These are phyloP conservation scores for Neotoxoptera formosana DNA, from an alignment of 1,140 invertebrate species.

Conservation along the genomic window DNA sequence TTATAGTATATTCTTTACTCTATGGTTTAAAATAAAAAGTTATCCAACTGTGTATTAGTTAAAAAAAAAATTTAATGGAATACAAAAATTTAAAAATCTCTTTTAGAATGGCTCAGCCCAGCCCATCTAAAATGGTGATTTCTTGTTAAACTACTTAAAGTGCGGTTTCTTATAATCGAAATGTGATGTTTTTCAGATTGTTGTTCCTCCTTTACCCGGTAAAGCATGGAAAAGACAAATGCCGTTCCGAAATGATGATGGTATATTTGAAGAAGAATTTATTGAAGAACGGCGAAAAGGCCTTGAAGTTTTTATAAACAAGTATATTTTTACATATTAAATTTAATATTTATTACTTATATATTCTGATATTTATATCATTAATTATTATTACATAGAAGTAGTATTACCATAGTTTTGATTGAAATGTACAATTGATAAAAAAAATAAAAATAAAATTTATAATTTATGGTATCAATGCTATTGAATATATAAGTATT, in stretches of 20 bases:
- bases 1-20: too few species aligned
- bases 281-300: constrained; percentile 99
- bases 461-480: background rate
- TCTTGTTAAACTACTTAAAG: background rate
- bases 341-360: background rate
- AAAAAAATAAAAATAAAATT: background rate
- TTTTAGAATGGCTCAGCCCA: background rate
- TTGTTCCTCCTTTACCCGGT: constrained; percentile 95
- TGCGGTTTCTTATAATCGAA: background rate
- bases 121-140: background rate
- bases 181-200: constrained; percentile 76
- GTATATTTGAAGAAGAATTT: constrained; percentile 99
- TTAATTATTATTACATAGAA: background rate
- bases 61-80: background rate
- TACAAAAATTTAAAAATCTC: background rate
- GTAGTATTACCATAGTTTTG: too few species aligned
- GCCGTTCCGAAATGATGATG: constrained; percentile 97
- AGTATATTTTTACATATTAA: constrained; percentile 71
- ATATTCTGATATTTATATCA: background rate
- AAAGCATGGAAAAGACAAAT: constrained; percentile 98
- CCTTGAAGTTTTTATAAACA: constrained; percentile 98
- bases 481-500: background rate
- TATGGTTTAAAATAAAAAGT: background rate
- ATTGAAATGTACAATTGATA: too few species aligned
- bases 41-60: background rate